Conservation (phyloP, 2,113 vertebrate genomes). For the Labeo catla region DNA sequence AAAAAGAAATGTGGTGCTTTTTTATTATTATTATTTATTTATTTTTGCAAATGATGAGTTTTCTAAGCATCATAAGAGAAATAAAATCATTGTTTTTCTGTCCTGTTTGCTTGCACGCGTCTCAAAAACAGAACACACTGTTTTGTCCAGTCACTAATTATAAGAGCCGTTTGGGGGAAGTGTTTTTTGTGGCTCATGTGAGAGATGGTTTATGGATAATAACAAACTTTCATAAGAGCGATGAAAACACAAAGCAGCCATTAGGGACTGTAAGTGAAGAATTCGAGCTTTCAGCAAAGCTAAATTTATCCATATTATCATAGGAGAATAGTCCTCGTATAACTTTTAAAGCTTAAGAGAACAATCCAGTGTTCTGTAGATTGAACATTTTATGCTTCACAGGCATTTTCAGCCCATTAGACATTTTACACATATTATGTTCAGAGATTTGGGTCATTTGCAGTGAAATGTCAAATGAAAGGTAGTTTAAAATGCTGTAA, state of each 20-base stretch:
- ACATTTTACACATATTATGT: background rate
- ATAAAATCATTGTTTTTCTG: background rate
- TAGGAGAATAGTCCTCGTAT: background rate
- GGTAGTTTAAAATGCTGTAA: background rate
- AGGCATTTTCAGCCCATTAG: background rate
- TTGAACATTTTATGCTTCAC: background rate
- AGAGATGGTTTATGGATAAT: conserved; percentile 10
- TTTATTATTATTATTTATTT: background rate
- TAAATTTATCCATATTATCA: conserved; percentile 13
- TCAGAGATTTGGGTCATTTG: background rate
- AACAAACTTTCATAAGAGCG: background rate
- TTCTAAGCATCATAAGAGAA: background rate
- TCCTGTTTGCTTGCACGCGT: background rate
- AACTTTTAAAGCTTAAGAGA: background rate
- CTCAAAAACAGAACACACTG: background rate
- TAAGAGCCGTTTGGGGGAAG: background rate
- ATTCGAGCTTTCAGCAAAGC: conserved; percentile 20
- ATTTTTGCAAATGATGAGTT: background rate
- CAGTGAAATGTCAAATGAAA: background rate
- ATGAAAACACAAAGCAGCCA: conserved; percentile 19
- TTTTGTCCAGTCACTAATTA: conserved; percentile 1
- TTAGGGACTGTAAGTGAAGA: conserved; percentile 2
- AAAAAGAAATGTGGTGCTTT: background rate
- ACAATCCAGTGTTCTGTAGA: background rate
- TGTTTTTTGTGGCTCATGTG: background rate